Evolutionary conservation across 2,888 invertebrate species (phyloP).

Genomic region (Onthophagus sagittarius): DNA sequence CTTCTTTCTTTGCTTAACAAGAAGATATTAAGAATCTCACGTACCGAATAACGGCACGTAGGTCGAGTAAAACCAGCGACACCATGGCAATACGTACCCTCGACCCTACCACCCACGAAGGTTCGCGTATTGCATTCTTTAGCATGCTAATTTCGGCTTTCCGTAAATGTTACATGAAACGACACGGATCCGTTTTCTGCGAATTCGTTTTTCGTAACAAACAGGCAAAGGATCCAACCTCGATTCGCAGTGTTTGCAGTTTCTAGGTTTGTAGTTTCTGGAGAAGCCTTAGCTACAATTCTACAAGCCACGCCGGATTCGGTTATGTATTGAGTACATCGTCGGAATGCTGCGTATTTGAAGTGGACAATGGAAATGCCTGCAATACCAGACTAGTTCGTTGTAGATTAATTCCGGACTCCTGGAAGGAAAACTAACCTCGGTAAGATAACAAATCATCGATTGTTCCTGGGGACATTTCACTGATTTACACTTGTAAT

Average conservation of each 20-base stretch:
- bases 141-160: neutral
- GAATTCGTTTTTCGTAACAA: too few relatives aligned
- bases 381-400: constrained; percentile 27
- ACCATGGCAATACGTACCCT: neutral
- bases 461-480: neutral
- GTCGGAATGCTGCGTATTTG: constrained; percentile 9
- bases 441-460: constrained; percentile 13
- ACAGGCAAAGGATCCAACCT: too few relatives aligned
- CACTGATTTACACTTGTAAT: neutral
- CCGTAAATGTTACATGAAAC: neutral
- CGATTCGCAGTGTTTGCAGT: too few relatives aligned
- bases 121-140: neutral
- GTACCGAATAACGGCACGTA: neutral
- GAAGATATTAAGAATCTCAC: neutral
- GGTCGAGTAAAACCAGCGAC: neutral
- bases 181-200: neutral
- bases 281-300: too few relatives aligned
- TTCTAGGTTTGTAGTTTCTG: too few relatives aligned
- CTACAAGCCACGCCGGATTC: neutral
- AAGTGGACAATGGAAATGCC: constrained; percentile 32
- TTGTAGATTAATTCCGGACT: constrained; percentile 28
- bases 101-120: neutral
- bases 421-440: neutral
- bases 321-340: neutral
- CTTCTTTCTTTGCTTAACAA: neutral